Percentiles rank a stretch among this genome's conserved stretches.
phyloP scores from a whole-genome alignment of 2,113 vertebrate species.

The Macrotis lagotis region DNA sequence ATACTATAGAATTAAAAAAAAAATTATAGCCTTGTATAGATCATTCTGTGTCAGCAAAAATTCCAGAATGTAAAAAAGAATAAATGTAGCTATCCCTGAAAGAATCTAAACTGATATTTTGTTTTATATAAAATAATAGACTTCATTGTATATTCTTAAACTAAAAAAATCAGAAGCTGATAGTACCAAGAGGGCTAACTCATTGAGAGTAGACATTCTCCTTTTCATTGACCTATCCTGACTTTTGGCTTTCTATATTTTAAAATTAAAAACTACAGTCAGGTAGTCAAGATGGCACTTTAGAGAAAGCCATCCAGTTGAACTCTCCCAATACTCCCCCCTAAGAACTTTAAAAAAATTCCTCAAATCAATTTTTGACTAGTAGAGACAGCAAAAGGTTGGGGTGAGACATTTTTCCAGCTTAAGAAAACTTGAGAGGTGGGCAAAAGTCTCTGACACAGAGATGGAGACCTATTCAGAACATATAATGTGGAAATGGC shows the following conservation, averaged over 20 bases:
- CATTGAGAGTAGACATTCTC: neutral
- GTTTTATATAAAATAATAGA: neutral
- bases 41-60: constrained; percentile 20
- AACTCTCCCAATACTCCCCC: neutral
- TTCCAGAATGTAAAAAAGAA: constrained; percentile 27
- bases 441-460: neutral
- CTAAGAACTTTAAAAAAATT: neutral
- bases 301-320: neutral
- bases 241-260: neutral
- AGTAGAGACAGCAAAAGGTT: neutral
- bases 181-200: neutral
- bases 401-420: neutral
- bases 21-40: constrained; percentile 47
- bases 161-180: constrained; percentile 1
- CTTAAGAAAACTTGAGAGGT: neutral
- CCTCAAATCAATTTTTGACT: neutral
- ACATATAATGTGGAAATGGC: neutral
- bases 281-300: neutral
- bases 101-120: constrained; percentile 33
- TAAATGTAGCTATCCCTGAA: constrained; percentile 45
- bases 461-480: neutral
- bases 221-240: neutral
- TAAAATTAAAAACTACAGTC: no score
- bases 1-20: constrained; percentile 3
- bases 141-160: constrained; percentile 25